Conservation (phyloP, 2,113 vertebrate genomes). For the Sinocyclocheilus rhinocerous region DNA sequence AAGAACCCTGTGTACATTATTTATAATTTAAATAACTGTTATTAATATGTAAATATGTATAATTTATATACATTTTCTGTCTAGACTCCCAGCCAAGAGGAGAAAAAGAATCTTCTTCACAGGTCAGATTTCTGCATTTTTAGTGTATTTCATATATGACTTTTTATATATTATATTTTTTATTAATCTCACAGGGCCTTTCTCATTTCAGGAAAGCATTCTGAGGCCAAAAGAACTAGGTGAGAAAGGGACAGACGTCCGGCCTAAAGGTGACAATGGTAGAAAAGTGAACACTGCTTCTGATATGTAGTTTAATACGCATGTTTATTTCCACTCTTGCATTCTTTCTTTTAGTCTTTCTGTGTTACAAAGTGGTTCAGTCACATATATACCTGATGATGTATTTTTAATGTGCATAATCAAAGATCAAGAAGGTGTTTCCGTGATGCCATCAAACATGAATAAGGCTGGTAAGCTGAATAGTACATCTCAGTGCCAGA, state of each 20-base stretch:
- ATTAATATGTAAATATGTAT: not conserved
- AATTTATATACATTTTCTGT: not conserved
- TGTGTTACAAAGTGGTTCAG: not conserved
- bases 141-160: not conserved
- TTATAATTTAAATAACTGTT: not conserved
- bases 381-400: not conserved
- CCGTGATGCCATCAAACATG: not conserved
- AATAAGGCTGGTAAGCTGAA: conserved; percentile 1
- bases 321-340: not conserved
- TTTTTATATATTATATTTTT: not conserved
- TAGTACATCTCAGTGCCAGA: conserved; percentile 45
- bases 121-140: conserved; percentile 47
- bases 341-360: not conserved
- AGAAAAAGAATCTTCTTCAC: conserved; percentile 7
- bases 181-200: not conserved
- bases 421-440: conserved; percentile 3
- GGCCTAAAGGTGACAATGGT: not conserved
- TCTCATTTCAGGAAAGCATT: conserved; percentile 2
- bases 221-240: not conserved
- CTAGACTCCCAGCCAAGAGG: conserved; percentile 26
- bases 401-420: not conserved
- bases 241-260: not conserved
- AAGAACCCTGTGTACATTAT: not conserved
- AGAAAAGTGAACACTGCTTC: not conserved
- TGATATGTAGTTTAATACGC: not conserved